Conservation (phyloP, 2,888 invertebrate genomes). For the Troides aeacus region DNA sequence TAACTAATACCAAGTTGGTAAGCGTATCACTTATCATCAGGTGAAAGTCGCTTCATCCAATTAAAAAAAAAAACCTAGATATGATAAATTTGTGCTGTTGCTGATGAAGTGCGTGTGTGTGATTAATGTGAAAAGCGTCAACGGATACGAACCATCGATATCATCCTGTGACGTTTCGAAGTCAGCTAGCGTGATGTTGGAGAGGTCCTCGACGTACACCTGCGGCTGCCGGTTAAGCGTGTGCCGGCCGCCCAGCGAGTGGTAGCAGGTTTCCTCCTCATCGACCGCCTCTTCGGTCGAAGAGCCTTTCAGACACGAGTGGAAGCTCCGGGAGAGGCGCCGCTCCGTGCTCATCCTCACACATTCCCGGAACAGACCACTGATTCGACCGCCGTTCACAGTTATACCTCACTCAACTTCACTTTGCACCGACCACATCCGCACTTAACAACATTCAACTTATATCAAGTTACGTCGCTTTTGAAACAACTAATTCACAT, state of each 20-base stretch:
- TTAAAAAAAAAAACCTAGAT: too few species aligned
- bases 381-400: conserved; percentile 31
- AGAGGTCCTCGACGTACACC: conserved; percentile 73
- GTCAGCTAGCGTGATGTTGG: conserved; percentile 68
- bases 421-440: conserved; percentile 39
- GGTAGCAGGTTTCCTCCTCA: conserved; percentile 73
- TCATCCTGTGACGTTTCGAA: conserved; percentile 70
- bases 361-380: conserved; percentile 61
- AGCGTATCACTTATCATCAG: too few species aligned
- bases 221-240: conserved; percentile 66
- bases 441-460: conserved; percentile 5
- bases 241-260: conserved; percentile 71
- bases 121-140: conserved; percentile 3
- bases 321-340: conserved; percentile 83
- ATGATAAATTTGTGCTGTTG: too few species aligned
- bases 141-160: conserved; percentile 61
- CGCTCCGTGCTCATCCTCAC: conserved; percentile 78
- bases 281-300: conserved; percentile 76
- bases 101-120: not conserved
- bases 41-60: too few species aligned
- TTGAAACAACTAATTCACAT: conserved; percentile 5
- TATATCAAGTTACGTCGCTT: conserved; percentile 13
- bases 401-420: conserved; percentile 31
- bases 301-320: conserved; percentile 83
- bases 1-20: too few species aligned